A percentile compares a stretch with the other conserved stretches of the same genome.
Evolutionary conservation across 30 jellyfish, hydroid and myxozoan species (phyloP).

Genomic region (Catostylus mosaicus): DNA sequence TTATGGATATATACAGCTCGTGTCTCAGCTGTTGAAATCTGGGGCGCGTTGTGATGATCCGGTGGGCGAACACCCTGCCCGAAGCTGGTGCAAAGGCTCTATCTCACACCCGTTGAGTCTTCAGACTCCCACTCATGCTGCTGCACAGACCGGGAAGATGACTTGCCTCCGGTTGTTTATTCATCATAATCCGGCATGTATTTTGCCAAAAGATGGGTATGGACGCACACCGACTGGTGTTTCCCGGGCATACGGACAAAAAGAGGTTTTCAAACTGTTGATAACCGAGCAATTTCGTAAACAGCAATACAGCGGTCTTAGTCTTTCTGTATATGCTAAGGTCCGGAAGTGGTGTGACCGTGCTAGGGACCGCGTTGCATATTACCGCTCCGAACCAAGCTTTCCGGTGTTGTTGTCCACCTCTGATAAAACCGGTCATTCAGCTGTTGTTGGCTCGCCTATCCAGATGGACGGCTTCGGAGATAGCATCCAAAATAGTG

Average conservation of each 20-base stretch:
- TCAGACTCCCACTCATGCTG: slow-evolving; percentile 74
- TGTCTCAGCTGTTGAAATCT: slow-evolving; percentile 55
- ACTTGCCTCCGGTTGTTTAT: slow-evolving; percentile 67
- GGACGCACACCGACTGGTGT: slow-evolving; percentile 72
- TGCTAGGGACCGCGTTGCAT: slow-evolving; percentile 68
- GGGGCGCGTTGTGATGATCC: slow-evolving; percentile 85
- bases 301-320: slow-evolving; percentile 54
- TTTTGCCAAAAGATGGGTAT: slow-evolving; percentile 49
- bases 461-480: slow-evolving; percentile 70
- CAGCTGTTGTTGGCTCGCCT: slow-evolving; percentile 67
- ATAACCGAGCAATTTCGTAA: slow-evolving; percentile 64
- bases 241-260: slow-evolving; percentile 67
- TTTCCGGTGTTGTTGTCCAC: slow-evolving; percentile 45
- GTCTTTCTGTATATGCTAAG: slow-evolving; percentile 51
- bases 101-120: slow-evolving; percentile 53
- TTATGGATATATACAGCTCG: slow-evolving; percentile 66
- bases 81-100: slow-evolving; percentile 58
- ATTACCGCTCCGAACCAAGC: slow-evolving; percentile 50
- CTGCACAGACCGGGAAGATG: slow-evolving; percentile 62
- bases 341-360: slow-evolving; percentile 79
- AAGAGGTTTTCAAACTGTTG: slow-evolving; percentile 58
- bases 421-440: slow-evolving; percentile 31
- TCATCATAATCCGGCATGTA: slow-evolving; percentile 70
- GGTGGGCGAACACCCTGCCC: slow-evolving; percentile 72
- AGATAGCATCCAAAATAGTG: slow-evolving; percentile 51